Percentiles rank a stretch among this genome's conserved stretches.
These are phyloP conservation scores for Drosophila neotestacea DNA, from an alignment of 2,888 invertebrate genomes.

Conservation along the genomic window DNA sequence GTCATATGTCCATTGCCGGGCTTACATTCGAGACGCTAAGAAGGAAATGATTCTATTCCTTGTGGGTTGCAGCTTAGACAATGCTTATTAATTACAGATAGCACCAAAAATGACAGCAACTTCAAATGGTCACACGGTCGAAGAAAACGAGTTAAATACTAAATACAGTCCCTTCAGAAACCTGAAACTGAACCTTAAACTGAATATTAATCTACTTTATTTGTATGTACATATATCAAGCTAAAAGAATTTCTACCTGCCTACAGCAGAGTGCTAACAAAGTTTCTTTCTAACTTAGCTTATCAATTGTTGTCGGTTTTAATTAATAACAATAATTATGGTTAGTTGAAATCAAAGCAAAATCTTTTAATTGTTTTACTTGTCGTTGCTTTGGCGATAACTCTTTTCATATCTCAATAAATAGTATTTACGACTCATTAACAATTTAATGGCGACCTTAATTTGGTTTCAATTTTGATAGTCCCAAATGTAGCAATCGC, in stretches of 20 bases:
- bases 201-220: slow-evolving; percentile 5
- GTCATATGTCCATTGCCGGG: slow-evolving; percentile 13
- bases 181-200: slow-evolving; percentile 12
- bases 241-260: slow-evolving; percentile 7
- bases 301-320: slow-evolving; percentile 3
- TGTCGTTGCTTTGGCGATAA: slow-evolving; percentile 6
- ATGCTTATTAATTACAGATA: slow-evolving; percentile 54
- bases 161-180: slow-evolving; percentile 4
- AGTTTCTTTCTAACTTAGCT: background rate
- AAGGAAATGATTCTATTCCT: slow-evolving; percentile 38
- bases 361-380: slow-evolving; percentile 22
- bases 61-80: slow-evolving; percentile 42
- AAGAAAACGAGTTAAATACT: slow-evolving; percentile 6
- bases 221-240: background rate
- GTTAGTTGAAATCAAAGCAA: background rate
- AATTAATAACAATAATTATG: slow-evolving; percentile 16
- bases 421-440: slow-evolving; percentile 23
- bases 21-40: slow-evolving; percentile 26
- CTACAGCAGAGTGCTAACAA: background rate
- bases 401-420: slow-evolving; percentile 5
- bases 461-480: slow-evolving; percentile 10
- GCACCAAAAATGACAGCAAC: slow-evolving; percentile 11
- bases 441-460: slow-evolving; percentile 16
- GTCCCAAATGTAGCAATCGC: slow-evolving; percentile 2
- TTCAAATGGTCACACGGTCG: slow-evolving; percentile 37